phyloP scores from a whole-genome alignment of 2,888 invertebrate species.

The Sphecodes monilicornis region DNA sequence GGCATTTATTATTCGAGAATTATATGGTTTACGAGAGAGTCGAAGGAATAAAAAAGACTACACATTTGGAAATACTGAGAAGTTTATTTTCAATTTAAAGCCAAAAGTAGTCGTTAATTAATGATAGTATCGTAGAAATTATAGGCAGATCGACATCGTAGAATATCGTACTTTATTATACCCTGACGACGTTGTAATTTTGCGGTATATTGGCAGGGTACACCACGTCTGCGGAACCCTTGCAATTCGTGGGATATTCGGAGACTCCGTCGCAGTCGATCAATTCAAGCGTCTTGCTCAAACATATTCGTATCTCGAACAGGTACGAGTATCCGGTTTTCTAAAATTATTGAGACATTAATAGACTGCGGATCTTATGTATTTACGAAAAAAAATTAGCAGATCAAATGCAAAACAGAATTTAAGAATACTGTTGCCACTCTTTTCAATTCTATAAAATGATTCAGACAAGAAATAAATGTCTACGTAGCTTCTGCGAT shows the following conservation, averaged over 20 bases:
- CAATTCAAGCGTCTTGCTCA: constrained; percentile 88
- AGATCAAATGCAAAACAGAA: too few species aligned
- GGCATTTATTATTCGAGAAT: constrained; percentile 34
- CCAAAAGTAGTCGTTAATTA: neutral
- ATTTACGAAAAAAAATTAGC: too few species aligned
- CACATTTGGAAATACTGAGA: constrained; percentile 34
- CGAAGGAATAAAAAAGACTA: constrained; percentile 27
- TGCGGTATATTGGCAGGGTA: constrained; percentile 86
- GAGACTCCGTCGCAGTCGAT: constrained; percentile 88
- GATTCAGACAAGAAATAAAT: neutral
- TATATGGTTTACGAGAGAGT: constrained; percentile 17
- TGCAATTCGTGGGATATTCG: constrained; percentile 87
- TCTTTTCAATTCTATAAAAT: neutral
- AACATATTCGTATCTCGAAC: constrained; percentile 91
- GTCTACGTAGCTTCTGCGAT: too few species aligned
- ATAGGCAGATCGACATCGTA: neutral
- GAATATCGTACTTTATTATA: neutral
- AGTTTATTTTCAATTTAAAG: constrained; percentile 16
- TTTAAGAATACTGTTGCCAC: too few species aligned
- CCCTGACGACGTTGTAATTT: constrained; percentile 58
- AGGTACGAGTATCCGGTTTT: constrained; percentile 87
- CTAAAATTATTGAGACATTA: constrained; percentile 73
- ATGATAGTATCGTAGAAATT: neutral
- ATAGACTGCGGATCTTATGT: too few species aligned
- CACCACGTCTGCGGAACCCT: constrained; percentile 85